Conservation (phyloP, 2,113 vertebrate species). For the Pterocles gutturalis region DNA sequence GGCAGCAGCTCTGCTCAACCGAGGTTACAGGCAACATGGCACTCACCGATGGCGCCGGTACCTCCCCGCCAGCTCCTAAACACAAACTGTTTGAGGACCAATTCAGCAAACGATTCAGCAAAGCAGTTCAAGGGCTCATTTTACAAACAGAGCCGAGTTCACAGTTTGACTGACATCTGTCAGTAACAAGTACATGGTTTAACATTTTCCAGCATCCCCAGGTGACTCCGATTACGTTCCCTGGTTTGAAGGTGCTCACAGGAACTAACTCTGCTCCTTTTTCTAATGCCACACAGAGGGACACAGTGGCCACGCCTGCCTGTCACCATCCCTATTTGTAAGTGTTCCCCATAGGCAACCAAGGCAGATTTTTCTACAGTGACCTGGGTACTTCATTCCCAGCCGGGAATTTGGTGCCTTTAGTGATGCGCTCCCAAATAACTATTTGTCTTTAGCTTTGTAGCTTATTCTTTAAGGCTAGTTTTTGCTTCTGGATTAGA, state of each 20-base stretch:
- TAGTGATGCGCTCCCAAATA: rapidly evolving
- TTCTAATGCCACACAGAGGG: not conserved
- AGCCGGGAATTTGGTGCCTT: not conserved
- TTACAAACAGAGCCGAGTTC: rapidly evolving
- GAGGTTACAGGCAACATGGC: rapidly evolving
- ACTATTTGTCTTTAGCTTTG: not conserved
- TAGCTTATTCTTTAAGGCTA: not conserved
- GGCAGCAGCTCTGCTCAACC: not conserved
- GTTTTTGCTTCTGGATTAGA: not conserved
- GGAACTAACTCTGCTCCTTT: not conserved
- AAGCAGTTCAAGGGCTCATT: not conserved
- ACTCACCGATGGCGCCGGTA: rapidly evolving
- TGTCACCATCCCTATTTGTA: not conserved
- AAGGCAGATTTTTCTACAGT: not conserved
- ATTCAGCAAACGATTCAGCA: not conserved
- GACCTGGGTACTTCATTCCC: not conserved
- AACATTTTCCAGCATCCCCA: not conserved
- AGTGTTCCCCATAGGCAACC: not conserved
- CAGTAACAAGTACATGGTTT: not conserved
- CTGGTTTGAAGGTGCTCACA: not conserved
- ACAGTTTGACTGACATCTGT: not conserved
- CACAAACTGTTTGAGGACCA: rapidly evolving
- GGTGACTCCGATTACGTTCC: not conserved
- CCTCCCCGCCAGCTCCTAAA: not conserved
- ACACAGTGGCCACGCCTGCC: not conserved